Evolutionary conservation across 2,888 invertebrate genomes (phyloP), one percentile per base, ranked within the genome.

Genomic region (Tuta absoluta): DNA sequence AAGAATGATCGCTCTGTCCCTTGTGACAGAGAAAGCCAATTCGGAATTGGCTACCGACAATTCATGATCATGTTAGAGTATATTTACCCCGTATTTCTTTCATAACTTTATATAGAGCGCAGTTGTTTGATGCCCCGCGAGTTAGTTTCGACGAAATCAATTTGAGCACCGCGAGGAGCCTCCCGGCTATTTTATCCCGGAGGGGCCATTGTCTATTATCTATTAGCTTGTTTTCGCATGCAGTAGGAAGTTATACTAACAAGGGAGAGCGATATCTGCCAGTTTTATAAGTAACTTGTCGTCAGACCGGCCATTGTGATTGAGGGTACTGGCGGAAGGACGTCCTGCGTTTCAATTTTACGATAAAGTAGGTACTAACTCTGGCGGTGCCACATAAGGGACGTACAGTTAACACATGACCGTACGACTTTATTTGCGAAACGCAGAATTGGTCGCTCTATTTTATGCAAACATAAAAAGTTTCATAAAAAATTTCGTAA

Each of bases 371-470:
- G 72, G 67, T 68, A 71, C 65, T 71, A 69, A 72, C 69, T 70
- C 68, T 66, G 68, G 72, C 71, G 74, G 74, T 74, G 75, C 74
- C 76, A 75, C 77, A 83, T 80, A 84, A 83, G 80, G 79, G 79
- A 72, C 74, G 76, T 74, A 77, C 74, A 78, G 78, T 82, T 80
- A 84, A 84, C 80, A 84, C 73, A 79, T 74, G 72, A 73, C 69
- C 73, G 73, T 74, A 33, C 33, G 33, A 33, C 73, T 79, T 74
- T 84, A 83, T 86, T 86, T 85, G 73, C 51, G 23, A 23, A 53
- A 23, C 21, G 23, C 73, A 79, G 73, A 78, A 81, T 79, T 80
- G 75, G 74, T 45, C 37, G 41, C 19, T 45, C 61, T 45, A 58
- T 48, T 72, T 76, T 72, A 71, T 73, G 71, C 74, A 81, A 81